Conservation (phyloP, 2,113 vertebrate species). For the Vombatus ursinus region DNA sequence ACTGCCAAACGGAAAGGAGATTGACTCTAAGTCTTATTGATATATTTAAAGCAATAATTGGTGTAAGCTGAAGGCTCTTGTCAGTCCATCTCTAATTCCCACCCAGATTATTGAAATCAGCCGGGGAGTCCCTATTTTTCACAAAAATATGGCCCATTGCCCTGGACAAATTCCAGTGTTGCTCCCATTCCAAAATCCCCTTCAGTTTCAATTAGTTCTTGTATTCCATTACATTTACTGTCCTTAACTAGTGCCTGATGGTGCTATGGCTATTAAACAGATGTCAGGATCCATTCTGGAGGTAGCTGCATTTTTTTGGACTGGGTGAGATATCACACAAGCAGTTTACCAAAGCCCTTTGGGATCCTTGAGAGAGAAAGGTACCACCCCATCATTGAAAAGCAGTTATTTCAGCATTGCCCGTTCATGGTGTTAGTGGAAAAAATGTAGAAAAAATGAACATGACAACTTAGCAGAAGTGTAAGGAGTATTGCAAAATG, state of each 20-base stretch:
- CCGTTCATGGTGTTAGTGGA: rapidly evolving
- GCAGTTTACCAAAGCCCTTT: background rate
- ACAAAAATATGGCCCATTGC: background rate
- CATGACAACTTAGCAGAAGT: background rate
- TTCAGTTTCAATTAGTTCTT: background rate
- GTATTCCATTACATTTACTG: background rate
- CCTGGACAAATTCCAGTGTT: background rate
- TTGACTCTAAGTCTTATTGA: rapidly evolving
- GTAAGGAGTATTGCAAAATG: background rate
- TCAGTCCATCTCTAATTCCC: background rate
- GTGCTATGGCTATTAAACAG: background rate
- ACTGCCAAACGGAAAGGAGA: background rate
- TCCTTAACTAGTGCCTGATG: background rate
- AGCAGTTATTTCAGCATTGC: background rate
- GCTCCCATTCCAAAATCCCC: background rate
- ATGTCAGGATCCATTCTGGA: background rate
- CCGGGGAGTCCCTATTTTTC: background rate
- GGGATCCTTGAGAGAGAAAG: background rate
- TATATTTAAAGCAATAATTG: background rate
- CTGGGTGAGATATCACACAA: background rate
- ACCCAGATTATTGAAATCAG: background rate
- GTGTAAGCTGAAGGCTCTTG: background rate
- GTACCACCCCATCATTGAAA: background rate
- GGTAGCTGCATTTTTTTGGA: background rate
- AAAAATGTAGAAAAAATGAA: background rate